A percentile compares a stretch with the other conserved stretches of the same genome.
These are phyloP conservation scores for Pionites leucogaster DNA, from an alignment of 2,113 vertebrate species.

Conservation along the genomic window DNA sequence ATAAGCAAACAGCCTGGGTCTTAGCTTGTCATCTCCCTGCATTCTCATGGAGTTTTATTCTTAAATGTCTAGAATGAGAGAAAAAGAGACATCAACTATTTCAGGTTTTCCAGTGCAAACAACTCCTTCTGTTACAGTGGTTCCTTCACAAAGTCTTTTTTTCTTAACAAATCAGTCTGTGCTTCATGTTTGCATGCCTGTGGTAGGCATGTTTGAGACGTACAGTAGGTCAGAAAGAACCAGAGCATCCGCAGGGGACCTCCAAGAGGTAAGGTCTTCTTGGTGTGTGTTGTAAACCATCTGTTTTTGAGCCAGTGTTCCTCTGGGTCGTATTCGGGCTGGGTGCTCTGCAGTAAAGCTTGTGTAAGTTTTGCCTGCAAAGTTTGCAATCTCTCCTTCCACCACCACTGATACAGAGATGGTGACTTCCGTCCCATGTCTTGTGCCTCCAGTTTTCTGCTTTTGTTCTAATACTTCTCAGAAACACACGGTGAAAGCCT, in stretches of 20 bases:
- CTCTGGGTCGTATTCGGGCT: neutral
- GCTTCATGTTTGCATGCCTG: neutral
- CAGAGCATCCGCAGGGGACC: neutral
- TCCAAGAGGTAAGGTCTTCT: neutral
- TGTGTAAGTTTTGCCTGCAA: neutral
- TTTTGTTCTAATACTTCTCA: neutral
- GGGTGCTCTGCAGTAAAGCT: neutral
- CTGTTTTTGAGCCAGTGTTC: neutral
- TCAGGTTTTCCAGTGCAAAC: neutral
- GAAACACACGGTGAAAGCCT: neutral
- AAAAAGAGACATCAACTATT: neutral
- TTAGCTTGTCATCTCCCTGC: neutral
- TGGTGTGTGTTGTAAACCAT: rapidly evolving
- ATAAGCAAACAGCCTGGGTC: neutral
- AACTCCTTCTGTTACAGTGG: neutral
- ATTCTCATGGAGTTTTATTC: neutral
- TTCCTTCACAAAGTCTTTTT: neutral
- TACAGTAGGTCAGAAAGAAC: neutral
- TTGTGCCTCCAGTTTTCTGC: neutral
- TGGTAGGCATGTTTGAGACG: neutral
- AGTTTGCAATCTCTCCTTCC: neutral
- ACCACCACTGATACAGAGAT: neutral
- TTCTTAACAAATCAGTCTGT: neutral
- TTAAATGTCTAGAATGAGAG: neutral
- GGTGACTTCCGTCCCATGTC: neutral